Base-by-base conservation (phyloP, 2,797 vertebrate species). In the Taenioides sp. region DNA sequence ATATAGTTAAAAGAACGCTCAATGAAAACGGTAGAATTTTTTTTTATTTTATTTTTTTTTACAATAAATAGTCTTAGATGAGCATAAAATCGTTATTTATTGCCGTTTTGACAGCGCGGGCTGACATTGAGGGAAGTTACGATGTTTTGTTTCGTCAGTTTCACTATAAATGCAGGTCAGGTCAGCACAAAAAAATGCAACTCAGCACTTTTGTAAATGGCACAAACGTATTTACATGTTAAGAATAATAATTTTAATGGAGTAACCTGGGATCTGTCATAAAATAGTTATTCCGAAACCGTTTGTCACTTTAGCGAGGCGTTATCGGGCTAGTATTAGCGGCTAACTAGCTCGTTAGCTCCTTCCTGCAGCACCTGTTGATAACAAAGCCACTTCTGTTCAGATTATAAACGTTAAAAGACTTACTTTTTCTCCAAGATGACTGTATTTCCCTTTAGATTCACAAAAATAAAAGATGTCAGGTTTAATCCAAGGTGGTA, bases 291-390 rank as follows among this genome's bases (percentile, higher is more conserved):
- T 54, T 28, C 0, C 18, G 7, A 5, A 34, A 49, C 3, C 20
- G 12, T 3, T n/a, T 43, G 2, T 66, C 64, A 1, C 4, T 66
- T 73, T 59, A 2, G 61, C 49, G 28, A 2, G 14, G 62, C 57
- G 54, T 65, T 74, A 72, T 68, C 54, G 47, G 22, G 80, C 84
- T 86, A 87, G 54, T 28, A 65, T 71, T 89, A 88, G 88, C 85
- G 63, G 83, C 85, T 89, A 89, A 69, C 80, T 75, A 72, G 86
- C 87, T 87, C 81, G 71, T 75, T 55, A 2, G 58, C 74, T 49
- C 20, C 83, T 78, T 84, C 71, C 74, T 67, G 75, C 74, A 72
- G 86, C 86, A 92, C 89, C 87, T 92, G 89, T 89, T 91, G 89
- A 89, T 82, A 88, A 92, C 89, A 91, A 92, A 92, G 88, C 86